Evolutionary conservation across 2,797 vertebrate genomes (phyloP), one percentile per base, ranked within the genome.

Genomic region (Clarias fuscus): DNA sequence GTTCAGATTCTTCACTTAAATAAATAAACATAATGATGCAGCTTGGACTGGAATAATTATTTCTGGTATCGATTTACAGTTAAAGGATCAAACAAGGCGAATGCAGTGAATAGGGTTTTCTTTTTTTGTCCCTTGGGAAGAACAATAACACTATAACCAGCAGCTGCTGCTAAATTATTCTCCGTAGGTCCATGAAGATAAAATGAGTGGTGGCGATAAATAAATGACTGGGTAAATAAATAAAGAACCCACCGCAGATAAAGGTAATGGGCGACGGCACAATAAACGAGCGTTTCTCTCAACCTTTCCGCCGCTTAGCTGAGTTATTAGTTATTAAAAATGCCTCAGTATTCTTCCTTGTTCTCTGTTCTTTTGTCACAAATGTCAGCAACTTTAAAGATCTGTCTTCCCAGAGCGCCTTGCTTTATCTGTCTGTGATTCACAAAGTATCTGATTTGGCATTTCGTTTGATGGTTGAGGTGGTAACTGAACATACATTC

Each of bases 241-340:
- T 37, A 85, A 81, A 78, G 85, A 79, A 84, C 83, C 88, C 84
- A 58, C 68, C 89, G 77, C 27, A 59, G 87, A 91, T 90, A 88
- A 89, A 89, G 88, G 77, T 90, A 88, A 92, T 93, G 89, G 90
- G 86, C 86, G 90, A 86, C 86, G 53, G 86, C 77, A 86, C 83
- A 85, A 85, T 87, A 67, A 84, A 86, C 67, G 48, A 88, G 86
- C 87, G 83, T 68, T 89, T 77, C 80, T 75, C 68, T 85, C 61
- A 80, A 91, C 82, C 86, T 84, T 84, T 83, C 82, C 88, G 56
- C 59, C 72, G 77, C 84, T 77, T 40, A 53, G 59, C 64, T 62
- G 76, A 56, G 84, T 90, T 91, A 68, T 86, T 88, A 83, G 86
- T 87, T 88, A 80, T 89, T 90, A 86, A 84, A 89, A 87, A 90